Percentiles rank a stretch among this genome's conserved stretches.
These are phyloP conservation scores for Epinotia nisella DNA, from an alignment of 2,888 invertebrate genomes.

Conservation along the genomic window DNA sequence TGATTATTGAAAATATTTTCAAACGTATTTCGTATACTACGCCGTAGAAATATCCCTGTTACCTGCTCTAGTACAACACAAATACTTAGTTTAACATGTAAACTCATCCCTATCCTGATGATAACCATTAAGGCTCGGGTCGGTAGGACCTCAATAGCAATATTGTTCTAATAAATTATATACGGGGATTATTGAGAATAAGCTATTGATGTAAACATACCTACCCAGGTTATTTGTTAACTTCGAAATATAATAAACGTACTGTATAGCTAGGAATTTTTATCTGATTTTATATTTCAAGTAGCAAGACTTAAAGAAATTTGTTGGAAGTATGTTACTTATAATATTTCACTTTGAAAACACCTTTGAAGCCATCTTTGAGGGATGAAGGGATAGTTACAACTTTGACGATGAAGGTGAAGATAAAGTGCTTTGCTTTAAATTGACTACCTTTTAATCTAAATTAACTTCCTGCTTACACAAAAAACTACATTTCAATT, in stretches of 20 bases:
- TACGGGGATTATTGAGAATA: constrained; percentile 71
- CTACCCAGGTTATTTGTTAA: constrained; percentile 34
- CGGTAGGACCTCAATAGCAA: constrained; percentile 70
- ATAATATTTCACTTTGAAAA: not conserved
- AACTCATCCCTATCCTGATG: constrained; percentile 50
- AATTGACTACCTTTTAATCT: too few relatives aligned
- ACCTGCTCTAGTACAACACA: not conserved
- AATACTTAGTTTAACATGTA: constrained; percentile 29
- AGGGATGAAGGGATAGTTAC: too few relatives aligned
- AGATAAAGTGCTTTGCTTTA: too few relatives aligned
- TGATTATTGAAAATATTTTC: not conserved
- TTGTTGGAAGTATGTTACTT: not conserved
- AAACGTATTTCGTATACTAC: not conserved
- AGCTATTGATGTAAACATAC: constrained; percentile 63
- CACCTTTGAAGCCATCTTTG: not conserved
- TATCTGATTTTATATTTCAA: not conserved
- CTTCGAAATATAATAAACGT: constrained; percentile 4
- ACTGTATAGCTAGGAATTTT: not conserved
- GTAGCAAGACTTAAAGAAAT: not conserved
- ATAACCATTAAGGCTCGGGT: constrained; percentile 75
- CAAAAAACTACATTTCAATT: too few relatives aligned
- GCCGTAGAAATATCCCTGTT: constrained; percentile 28
- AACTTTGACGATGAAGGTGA: too few relatives aligned
- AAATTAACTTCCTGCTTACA: too few relatives aligned
- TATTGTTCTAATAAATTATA: constrained; percentile 83